Conservation (phyloP, 2,797 vertebrate genomes). For the Hapalemur alaotrensis region DNA sequence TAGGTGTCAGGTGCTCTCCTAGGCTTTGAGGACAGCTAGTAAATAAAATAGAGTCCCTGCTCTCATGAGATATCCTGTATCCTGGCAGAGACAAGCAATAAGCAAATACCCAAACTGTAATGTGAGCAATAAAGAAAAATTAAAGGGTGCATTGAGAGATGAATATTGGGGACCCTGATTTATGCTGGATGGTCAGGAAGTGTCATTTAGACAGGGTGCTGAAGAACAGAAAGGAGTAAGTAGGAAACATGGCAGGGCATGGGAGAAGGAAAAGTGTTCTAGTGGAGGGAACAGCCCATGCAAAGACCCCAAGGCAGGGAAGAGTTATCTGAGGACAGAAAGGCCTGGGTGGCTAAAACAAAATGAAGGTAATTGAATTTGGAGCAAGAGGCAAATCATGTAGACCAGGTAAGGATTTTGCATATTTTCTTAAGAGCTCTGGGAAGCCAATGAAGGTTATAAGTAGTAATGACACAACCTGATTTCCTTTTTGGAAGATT, state of each 20-base stretch:
- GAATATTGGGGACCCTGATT: not conserved
- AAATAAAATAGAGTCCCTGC: not conserved
- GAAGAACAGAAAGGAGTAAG: not conserved
- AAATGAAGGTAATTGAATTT: not conserved
- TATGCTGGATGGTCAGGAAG: not conserved
- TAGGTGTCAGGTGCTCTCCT: not conserved
- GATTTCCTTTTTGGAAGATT: not conserved
- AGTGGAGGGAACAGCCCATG: not conserved
- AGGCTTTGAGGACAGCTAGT: not conserved
- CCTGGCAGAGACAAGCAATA: not conserved
- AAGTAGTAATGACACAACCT: not conserved
- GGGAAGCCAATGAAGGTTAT: not conserved
- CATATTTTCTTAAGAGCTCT: not conserved
- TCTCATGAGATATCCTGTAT: not conserved
- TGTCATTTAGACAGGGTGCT: not conserved
- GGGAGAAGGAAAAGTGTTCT: not conserved
- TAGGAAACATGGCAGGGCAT: not conserved
- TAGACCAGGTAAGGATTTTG: not conserved
- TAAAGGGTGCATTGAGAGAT: not conserved
- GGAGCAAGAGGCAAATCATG: not conserved
- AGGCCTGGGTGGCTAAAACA: not conserved
- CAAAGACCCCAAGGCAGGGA: not conserved
- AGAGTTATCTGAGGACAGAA: not conserved
- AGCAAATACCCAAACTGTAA: not conserved
- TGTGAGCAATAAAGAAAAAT: not conserved